A percentile compares a stretch with the other conserved stretches of the same genome.
Evolutionary conservation across 2,113 vertebrate genomes (phyloP).

Genomic region (Triplophysa tibetana): DNA sequence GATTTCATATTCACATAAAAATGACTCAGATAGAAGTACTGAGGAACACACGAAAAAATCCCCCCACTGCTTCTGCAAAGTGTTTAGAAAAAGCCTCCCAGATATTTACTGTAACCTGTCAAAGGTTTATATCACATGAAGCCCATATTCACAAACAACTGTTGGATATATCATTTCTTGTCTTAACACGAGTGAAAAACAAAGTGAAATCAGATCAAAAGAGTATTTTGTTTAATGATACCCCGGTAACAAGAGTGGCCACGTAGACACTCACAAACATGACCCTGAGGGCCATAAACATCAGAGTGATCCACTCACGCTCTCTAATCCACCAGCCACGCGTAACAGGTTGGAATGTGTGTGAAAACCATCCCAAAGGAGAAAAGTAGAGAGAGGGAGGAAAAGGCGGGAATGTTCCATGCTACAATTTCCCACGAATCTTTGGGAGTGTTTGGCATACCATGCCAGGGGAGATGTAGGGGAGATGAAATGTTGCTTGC

Average conservation of each 20-base stretch:
- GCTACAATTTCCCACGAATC: constrained; percentile 56
- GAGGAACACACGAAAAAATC: too few relatives aligned
- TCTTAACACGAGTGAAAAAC: not conserved
- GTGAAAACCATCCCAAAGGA: constrained; percentile 61
- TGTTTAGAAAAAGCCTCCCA: not conserved
- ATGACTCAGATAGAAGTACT: too few relatives aligned
- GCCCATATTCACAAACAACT: not conserved
- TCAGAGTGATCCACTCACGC: constrained; percentile 31
- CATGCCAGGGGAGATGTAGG: constrained; percentile 18
- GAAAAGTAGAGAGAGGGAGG: constrained; percentile 45
- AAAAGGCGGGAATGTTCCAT: constrained; percentile 58
- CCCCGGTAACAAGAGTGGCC: not conserved
- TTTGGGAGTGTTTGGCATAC: constrained; percentile 42
- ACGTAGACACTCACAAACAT: not conserved
- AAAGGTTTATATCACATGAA: not conserved
- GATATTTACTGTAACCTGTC: not conserved
- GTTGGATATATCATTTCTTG: not conserved
- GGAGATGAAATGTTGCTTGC: constrained; percentile 17
- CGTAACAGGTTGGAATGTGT: constrained; percentile 49
- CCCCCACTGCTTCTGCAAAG: not conserved
- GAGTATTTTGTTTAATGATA: constrained; percentile 25
- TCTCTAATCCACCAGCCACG: constrained; percentile 56
- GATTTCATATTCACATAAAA: too few relatives aligned
- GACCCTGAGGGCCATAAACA: constrained; percentile 15
- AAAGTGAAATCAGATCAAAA: constrained; percentile 20